Conservation (phyloP, 2,888 invertebrate species). For the Cotesia congregata region DNA sequence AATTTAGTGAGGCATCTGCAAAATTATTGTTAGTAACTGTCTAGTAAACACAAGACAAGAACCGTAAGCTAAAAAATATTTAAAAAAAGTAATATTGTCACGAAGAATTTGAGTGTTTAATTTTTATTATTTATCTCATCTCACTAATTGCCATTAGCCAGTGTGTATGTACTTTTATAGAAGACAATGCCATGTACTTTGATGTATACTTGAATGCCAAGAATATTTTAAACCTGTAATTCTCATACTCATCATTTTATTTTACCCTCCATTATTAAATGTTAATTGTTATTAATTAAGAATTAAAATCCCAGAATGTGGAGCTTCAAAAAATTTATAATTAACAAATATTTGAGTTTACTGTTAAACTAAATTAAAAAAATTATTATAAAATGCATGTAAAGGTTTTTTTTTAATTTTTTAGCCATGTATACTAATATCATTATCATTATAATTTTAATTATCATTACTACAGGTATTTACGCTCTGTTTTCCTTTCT, state of each 20-base stretch:
- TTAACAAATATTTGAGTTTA: neutral
- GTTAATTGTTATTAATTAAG: neutral
- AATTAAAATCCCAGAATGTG: neutral
- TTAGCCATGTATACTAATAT: too few relatives aligned
- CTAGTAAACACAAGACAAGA: neutral
- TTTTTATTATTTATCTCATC: neutral
- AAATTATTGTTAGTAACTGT: neutral
- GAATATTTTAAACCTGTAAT: neutral
- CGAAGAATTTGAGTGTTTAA: neutral
- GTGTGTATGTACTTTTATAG: neutral
- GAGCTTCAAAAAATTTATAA: constrained; percentile 3
- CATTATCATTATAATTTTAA: too few relatives aligned
- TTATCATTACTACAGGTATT: neutral
- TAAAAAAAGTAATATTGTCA: neutral
- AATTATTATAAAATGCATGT: too few relatives aligned
- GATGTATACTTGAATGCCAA: neutral
- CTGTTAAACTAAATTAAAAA: too few relatives aligned
- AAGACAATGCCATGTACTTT: neutral
- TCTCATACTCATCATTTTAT: neutral
- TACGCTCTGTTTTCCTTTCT: neutral
- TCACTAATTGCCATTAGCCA: neutral
- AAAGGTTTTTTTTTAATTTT: too few relatives aligned
- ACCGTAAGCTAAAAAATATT: neutral
- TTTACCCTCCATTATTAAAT: neutral
- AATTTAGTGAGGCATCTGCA: neutral